Conservation (phyloP, 2,797 vertebrate genomes). For the Phrynocephalus guinanensis region DNA sequence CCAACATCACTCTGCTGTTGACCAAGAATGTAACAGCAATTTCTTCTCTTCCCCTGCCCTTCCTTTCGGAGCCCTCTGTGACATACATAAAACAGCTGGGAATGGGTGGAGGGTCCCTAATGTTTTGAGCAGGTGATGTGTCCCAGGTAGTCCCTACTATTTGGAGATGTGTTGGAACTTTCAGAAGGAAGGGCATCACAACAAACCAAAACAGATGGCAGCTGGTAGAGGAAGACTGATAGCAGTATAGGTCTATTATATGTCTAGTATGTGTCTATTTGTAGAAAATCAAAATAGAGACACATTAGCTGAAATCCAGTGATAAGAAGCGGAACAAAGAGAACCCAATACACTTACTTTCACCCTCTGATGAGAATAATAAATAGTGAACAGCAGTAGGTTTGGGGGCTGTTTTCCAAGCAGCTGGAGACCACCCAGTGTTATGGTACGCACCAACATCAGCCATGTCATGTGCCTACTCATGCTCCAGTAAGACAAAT, state of each 20-base stretch:
- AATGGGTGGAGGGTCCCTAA: not conserved
- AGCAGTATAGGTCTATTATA: not conserved
- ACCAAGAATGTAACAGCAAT: not conserved
- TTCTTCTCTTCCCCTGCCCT: not conserved
- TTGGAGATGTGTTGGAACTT: not conserved
- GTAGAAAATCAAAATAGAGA: not conserved
- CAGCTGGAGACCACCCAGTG: not conserved
- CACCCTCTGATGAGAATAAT: not conserved
- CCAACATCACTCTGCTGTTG: not conserved
- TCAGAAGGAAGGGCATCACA: no score
- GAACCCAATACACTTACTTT: not conserved
- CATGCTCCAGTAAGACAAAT: no score
- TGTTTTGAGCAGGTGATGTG: not conserved
- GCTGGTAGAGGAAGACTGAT: not conserved
- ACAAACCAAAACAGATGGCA: no score
- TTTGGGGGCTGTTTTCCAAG: not conserved
- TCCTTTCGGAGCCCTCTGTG: not conserved
- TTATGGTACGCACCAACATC: no score
- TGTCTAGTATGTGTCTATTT: not conserved
- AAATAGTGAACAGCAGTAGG: not conserved
- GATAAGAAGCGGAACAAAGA: not conserved
- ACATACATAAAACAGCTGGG: not conserved
- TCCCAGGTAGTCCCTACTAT: not conserved
- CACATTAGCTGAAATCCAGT: not conserved
- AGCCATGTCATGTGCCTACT: no score